These are phyloP conservation scores for Pentalonia nigronervosa DNA, from an alignment of 1,140 invertebrate species.

Conservation along the genomic window DNA sequence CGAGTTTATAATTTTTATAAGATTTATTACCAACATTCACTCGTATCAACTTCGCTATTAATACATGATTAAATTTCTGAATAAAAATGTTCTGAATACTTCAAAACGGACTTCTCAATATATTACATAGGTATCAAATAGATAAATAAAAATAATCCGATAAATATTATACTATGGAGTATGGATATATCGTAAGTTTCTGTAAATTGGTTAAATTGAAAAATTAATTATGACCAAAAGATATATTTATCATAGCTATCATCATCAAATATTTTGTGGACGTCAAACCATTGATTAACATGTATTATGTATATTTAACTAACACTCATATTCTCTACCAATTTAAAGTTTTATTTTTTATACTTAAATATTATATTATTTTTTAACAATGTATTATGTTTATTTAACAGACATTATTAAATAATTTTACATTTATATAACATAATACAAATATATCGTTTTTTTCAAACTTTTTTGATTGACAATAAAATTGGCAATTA, in stretches of 20 bases:
- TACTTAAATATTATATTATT: neutral
- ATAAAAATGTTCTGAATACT: neutral
- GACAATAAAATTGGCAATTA: neutral
- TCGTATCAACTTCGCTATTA: neutral
- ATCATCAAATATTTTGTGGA: neutral
- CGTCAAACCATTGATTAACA: neutral
- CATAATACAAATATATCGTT: no score
- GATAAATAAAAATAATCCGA: neutral
- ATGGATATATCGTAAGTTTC: no score
- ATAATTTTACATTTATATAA: no score
- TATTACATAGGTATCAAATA: neutral
- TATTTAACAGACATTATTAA: no score
- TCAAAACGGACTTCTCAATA: neutral
- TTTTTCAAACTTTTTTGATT: neutral
- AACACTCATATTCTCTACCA: no score
- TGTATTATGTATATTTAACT: neutral
- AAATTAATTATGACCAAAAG: neutral
- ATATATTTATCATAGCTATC: no score
- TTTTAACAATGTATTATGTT: neutral
- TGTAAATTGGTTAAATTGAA: neutral
- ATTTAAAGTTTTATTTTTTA: no score
- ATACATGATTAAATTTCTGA: neutral
- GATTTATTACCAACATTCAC: constrained; percentile 7
- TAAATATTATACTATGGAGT: neutral
- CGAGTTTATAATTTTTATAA: neutral